Evolutionary conservation across 2,888 invertebrate genomes (phyloP).

Genomic region (Drosophila rubida): DNA sequence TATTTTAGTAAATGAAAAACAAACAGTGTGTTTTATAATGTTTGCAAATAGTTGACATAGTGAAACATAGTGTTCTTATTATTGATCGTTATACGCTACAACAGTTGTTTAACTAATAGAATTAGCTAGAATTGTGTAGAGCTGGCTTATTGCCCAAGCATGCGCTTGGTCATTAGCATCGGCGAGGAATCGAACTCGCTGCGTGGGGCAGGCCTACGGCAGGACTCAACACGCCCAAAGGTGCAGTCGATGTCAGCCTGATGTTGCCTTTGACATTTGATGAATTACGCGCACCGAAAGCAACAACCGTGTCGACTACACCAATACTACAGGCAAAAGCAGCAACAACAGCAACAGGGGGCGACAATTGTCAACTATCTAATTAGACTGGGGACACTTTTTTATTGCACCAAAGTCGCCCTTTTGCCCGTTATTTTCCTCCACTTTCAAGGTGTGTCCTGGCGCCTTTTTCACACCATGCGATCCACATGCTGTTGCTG

Average conservation of each 20-base stretch:
- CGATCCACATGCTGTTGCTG: constrained; percentile 19
- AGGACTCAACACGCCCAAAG: constrained; percentile 57
- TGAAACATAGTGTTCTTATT: too few relatives aligned
- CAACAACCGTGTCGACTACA: constrained; percentile 1
- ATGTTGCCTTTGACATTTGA: constrained; percentile 72
- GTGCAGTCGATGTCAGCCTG: constrained; percentile 63
- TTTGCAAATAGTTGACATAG: too few relatives aligned
- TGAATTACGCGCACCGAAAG: constrained; percentile 66
- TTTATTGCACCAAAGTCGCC: constrained; percentile 67
- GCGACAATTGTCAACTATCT: constrained; percentile 68
- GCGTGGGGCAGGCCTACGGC: constrained; percentile 36
- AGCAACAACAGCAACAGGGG: constrained; percentile 35
- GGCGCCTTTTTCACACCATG: constrained; percentile 66
- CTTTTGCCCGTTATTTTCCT: constrained; percentile 20
- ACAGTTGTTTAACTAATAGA: too few relatives aligned
- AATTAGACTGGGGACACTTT: constrained; percentile 77
- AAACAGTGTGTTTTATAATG: too few relatives aligned
- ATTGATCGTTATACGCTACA: too few relatives aligned
- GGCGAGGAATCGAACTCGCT: constrained; percentile 20
- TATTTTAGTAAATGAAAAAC: too few relatives aligned
- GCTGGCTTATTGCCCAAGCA: too few relatives aligned
- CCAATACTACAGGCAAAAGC: constrained; percentile 11
- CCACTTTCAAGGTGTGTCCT: constrained; percentile 68
- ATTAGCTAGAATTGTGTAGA: too few relatives aligned
- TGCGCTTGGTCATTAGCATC: background rate